Base-by-base conservation (phyloP, 2,113 vertebrate genomes). In the Hippocampus barbouri region DNA sequence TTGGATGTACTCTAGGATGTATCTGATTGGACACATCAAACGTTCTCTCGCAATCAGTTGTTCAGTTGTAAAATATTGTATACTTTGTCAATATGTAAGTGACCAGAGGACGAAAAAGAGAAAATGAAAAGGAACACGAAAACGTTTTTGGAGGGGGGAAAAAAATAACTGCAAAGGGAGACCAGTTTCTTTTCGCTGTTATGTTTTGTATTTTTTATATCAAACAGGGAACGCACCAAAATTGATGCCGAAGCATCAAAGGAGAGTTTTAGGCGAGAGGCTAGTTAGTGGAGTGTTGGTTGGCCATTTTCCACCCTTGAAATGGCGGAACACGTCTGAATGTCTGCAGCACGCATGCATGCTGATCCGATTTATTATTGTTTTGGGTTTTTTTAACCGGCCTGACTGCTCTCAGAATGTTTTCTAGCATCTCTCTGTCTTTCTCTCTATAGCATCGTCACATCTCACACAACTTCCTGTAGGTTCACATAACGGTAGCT, bases 1-100 rank as follows among this genome's bases (percentile, higher is more conserved):
- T 89, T 88, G 83, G 89, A 89, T 88, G 85, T 86, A 81, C 76
- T 83, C 87, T 86, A 21, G 20, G 68, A 69, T 56, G 80, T 89
- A 85, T 90, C 88, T 87, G 78, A 88, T 89, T 89, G 85, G 90
- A 91, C 78, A 84, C 89, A 88, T 89, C 90, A 88, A 91, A 88
- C 83, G 83, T 88, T 88, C 86, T 78, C 87, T 91, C 87, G 89
- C 88, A 89, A 86, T 91, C 89, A 56, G 64, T 89, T 86, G 89
- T 89, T 91, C 87, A 91, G 90, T 91, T 91, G 90, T 91, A 91
- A 90, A 83, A 91, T 91, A 91, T 88, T 91, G 90, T 91, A 91
- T 90, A 91, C 90, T 91, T 91, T 91, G 90, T 91, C 90, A 91
- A 91, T 91, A 91, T 88, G 89, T 89, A 90, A 90, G 89, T 85